Evolutionary conservation across 1,140 invertebrate species (phyloP).

Genomic region (Drosophila mojavensis): DNA sequence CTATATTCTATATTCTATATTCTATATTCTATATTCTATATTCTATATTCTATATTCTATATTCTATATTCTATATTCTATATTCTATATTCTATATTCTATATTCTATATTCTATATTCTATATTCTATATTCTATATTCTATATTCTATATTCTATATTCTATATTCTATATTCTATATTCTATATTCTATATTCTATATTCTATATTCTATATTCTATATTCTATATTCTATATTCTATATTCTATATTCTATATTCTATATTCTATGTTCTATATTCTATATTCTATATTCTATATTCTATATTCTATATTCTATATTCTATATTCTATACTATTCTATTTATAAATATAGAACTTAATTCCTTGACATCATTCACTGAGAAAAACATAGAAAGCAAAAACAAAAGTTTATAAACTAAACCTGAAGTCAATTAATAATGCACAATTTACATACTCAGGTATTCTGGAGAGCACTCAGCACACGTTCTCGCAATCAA

Average conservation of each 20-base stretch:
- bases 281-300: constrained; percentile 3
- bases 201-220: constrained; percentile 8
- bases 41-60: background rate
- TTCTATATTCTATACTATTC: background rate
- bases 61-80: constrained; percentile 5
- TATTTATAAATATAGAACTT: too few species aligned
- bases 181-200: constrained; percentile 5
- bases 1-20: constrained; percentile 6
- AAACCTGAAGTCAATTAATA: background rate
- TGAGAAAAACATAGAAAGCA: background rate
- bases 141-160: constrained; percentile 7
- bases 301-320: constrained; percentile 7
- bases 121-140: constrained; percentile 5
- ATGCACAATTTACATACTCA: background rate
- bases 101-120: background rate
- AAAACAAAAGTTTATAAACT: background rate
- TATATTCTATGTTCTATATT: constrained; percentile 1
- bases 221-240: constrained; percentile 5
- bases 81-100: constrained; percentile 8
- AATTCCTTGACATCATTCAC: background rate
- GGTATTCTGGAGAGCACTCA: background rate
- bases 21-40: constrained; percentile 8
- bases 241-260: constrained; percentile 4
- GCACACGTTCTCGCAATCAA: background rate
- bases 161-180: background rate